Conservation (phyloP, 2,797 vertebrate species). For the Philypnodon macrostomus region DNA sequence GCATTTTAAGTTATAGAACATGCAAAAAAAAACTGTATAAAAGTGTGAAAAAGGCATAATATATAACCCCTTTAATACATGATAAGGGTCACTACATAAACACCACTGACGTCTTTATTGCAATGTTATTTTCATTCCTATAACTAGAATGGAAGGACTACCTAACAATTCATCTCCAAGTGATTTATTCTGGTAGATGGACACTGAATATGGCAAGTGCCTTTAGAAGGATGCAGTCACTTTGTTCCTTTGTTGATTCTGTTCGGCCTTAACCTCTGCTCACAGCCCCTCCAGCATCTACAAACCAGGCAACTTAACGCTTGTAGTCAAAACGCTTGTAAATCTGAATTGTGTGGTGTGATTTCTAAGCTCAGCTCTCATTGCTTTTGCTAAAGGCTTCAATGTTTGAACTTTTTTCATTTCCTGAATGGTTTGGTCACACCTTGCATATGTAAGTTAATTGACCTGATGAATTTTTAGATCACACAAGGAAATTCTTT, state of each 20-base stretch:
- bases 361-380: not conserved
- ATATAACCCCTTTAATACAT: no score
- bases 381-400: slow-evolving; percentile 1
- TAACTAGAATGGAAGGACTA: slow-evolving; percentile 25
- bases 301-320: not conserved
- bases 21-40: no score
- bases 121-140: no score
- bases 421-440: slow-evolving; percentile 3
- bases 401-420: not conserved
- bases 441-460: no score
- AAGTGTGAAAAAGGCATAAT: no score
- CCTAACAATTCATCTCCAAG: slow-evolving; percentile 55
- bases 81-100: no score
- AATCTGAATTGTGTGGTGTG: no score
- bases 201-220: slow-evolving; percentile 76
- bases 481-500: slow-evolving; percentile 6
- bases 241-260: slow-evolving; percentile 30
- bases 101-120: no score
- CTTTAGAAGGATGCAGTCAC: slow-evolving; percentile 55
- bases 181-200: slow-evolving; percentile 57
- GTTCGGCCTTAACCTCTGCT: slow-evolving; percentile 49
- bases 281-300: not conserved
- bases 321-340: not conserved
- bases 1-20: no score
- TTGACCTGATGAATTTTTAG: slow-evolving; percentile 12